Percentiles rank a stretch among this genome's conserved stretches.
Conservation (phyloP, 2,888 invertebrate genomes). For the Harpalus rubripes region DNA sequence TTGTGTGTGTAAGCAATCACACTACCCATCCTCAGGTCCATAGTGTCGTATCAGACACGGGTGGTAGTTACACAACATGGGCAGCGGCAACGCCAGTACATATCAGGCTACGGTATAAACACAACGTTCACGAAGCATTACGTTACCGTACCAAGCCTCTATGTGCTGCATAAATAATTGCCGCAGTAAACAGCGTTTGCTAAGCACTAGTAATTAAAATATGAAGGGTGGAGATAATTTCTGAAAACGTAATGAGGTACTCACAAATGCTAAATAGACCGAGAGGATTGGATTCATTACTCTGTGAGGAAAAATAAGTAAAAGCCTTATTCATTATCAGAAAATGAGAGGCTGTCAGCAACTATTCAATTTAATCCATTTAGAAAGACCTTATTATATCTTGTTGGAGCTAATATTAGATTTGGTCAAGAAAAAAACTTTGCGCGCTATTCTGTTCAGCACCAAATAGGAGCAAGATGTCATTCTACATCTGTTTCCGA, state of each 20-base stretch:
- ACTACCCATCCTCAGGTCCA: not conserved
- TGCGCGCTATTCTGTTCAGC: no score
- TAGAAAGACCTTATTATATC: no score
- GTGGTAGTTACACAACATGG: slow-evolving; percentile 6
- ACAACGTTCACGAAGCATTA: slow-evolving; percentile 1
- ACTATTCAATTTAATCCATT: no score
- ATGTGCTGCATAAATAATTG: slow-evolving; percentile 56
- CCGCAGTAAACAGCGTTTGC: slow-evolving; percentile 47
- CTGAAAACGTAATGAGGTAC: slow-evolving; percentile 47
- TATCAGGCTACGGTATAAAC: slow-evolving; percentile 8
- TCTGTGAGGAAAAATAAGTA: not conserved
- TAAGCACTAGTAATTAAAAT: slow-evolving; percentile 56
- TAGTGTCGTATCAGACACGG: slow-evolving; percentile 18
- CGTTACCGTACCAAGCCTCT: not conserved
- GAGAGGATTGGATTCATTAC: not conserved
- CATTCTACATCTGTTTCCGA: no score
- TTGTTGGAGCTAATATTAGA: no score
- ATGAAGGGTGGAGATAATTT: slow-evolving; percentile 54
- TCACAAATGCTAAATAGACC: slow-evolving; percentile 23
- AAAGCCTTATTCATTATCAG: not conserved
- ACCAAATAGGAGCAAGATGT: no score
- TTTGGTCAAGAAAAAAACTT: no score
- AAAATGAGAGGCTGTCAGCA: not conserved
- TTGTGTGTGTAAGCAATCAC: slow-evolving; percentile 11
- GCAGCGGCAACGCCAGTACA: not conserved